Conservation (phyloP, 2,113 vertebrate species). For the Fregata magnificens region DNA sequence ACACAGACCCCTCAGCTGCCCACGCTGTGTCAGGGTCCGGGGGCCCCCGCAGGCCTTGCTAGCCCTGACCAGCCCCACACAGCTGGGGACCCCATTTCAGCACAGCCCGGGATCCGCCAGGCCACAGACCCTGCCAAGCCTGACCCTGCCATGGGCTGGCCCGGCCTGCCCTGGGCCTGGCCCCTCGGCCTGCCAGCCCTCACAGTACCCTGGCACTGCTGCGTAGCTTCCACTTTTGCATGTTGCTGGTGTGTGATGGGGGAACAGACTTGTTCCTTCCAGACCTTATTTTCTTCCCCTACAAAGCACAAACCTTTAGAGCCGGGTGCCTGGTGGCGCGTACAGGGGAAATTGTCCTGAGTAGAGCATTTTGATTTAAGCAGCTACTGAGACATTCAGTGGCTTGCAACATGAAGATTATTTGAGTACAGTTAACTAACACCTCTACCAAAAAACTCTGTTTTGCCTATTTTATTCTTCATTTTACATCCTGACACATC, state of each 20-base stretch:
- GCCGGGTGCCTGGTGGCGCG: background rate
- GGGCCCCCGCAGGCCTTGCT: fast-evolving
- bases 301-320: background rate
- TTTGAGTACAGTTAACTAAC: background rate
- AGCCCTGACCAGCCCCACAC: background rate
- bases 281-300: background rate
- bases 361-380: background rate
- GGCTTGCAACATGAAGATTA: background rate
- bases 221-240: background rate
- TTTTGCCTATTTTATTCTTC: background rate
- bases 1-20: background rate
- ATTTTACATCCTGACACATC: background rate
- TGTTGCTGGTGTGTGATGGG: fast-evolving
- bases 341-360: background rate
- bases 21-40: fast-evolving
- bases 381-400: background rate
- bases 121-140: fast-evolving
- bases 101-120: background rate
- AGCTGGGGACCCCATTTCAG: background rate
- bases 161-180: no score
- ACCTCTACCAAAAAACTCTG: background rate
- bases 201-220: fast-evolving
- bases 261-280: background rate
- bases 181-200: background rate
- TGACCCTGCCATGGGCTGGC: fast-evolving